A percentile compares a stretch with the other conserved stretches of the same genome.
Conservation (phyloP, 2,888 invertebrate genomes). For the Dolichomitus sp. region DNA sequence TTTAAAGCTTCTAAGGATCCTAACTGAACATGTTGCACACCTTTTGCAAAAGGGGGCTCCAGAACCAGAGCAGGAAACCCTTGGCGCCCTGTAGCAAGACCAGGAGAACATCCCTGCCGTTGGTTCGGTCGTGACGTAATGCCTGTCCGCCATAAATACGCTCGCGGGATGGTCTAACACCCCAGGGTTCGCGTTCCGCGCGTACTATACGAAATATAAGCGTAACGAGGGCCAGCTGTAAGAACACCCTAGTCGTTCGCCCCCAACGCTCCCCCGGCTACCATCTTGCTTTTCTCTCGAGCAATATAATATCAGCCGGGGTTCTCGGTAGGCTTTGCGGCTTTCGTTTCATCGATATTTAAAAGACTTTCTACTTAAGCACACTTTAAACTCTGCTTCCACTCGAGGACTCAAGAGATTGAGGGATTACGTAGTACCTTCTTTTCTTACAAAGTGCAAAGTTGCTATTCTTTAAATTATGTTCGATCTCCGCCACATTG, state of each 20-base stretch:
- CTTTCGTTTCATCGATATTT: slow-evolving; percentile 71
- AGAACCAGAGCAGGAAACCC: slow-evolving; percentile 66
- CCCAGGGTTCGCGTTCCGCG: slow-evolving; percentile 63
- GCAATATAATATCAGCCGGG: slow-evolving; percentile 46
- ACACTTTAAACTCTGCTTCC: slow-evolving; percentile 49
- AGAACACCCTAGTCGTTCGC: slow-evolving; percentile 61
- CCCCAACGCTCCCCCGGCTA: slow-evolving; percentile 19
- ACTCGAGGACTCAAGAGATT: slow-evolving; percentile 43
- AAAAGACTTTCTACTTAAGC: slow-evolving; percentile 64
- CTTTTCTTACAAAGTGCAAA: slow-evolving; percentile 50
- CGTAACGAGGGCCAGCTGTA: slow-evolving; percentile 70
- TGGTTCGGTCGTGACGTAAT: slow-evolving; percentile 65
- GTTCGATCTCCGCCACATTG: background rate
- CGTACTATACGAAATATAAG: slow-evolving; percentile 66
- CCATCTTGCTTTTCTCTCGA: slow-evolving; percentile 57
- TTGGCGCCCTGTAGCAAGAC: slow-evolving; percentile 35
- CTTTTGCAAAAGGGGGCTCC: slow-evolving; percentile 51
- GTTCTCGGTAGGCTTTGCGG: slow-evolving; percentile 59
- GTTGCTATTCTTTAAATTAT: slow-evolving; percentile 19
- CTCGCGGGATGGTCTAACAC: slow-evolving; percentile 67
- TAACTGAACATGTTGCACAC: slow-evolving; percentile 63
- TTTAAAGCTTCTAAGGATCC: slow-evolving; percentile 68
- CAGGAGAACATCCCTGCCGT: slow-evolving; percentile 50
- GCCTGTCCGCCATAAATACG: slow-evolving; percentile 70
- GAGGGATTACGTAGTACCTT: slow-evolving; percentile 46